These are phyloP conservation scores for Pollimyrus isidori DNA, from an alignment of 2,113 vertebrate genomes.

Conservation along the genomic window DNA sequence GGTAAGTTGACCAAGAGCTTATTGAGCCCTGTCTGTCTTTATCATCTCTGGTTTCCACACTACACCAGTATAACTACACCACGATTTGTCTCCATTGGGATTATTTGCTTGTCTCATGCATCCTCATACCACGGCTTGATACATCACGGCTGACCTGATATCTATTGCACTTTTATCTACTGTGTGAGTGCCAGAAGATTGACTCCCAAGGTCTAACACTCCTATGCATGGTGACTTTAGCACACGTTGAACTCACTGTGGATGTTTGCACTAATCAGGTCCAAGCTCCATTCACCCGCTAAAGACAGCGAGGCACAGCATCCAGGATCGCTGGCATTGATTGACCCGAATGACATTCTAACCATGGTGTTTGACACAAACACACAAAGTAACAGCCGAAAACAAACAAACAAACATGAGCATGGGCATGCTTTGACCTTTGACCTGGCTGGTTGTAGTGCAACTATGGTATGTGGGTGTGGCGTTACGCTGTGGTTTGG, in stretches of 20 bases:
- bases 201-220: background rate
- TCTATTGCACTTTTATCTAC: constrained; percentile 27
- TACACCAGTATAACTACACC: constrained; percentile 7
- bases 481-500: background rate
- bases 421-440: background rate
- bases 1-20: background rate
- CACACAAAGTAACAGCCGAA: background rate
- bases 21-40: background rate
- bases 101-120: constrained; percentile 39
- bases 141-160: background rate
- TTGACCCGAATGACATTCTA: background rate
- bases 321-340: background rate
- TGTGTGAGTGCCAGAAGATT: background rate
- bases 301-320: background rate
- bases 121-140: constrained; percentile 12
- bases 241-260: background rate
- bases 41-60: background rate
- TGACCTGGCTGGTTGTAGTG: background rate
- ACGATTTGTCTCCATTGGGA: constrained; percentile 26
- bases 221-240: background rate
- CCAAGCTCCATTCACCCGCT: background rate
- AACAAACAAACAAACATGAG: background rate
- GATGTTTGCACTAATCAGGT: background rate
- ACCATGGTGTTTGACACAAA: background rate
- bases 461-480: background rate